Base-by-base conservation (phyloP, 2,888 invertebrate species). In the Drosophila planitibia region DNA sequence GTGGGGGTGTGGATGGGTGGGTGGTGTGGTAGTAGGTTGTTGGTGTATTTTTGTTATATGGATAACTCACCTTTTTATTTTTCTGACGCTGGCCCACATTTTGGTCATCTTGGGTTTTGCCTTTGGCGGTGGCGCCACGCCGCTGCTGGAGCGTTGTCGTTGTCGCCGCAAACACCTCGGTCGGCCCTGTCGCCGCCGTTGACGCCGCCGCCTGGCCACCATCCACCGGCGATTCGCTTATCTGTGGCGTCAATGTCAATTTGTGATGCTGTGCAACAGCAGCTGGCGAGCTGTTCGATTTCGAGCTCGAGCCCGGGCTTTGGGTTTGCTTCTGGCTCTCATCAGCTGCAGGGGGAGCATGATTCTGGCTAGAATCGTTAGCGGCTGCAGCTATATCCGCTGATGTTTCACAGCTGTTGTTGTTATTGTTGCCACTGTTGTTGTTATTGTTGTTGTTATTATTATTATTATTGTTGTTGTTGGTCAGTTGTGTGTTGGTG, bases 21-120 rank as follows among this genome's bases (percentile, higher is more conserved):
- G 41, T n/a, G 10, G 22, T 44, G 10, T 19, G 54, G 16, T 12
- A 14, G 28, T 28, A 28, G n/a, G 28, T n/a, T 30, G 39, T n/a
- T 25, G 47, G 9, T 47, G 47, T n/a, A 19, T 19, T 51, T 41
- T 58, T 3, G 22, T 9, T 44, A 22, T 44, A 16, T 57, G 25
- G 19, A 25, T 10, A 39, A 66, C 90, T 79, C 28, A 87, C 87
- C 89, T 90, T 89, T 79, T 84, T 84, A 60, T 87, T 87, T 58
- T 89, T 87, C 53, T 81, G 84, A 51, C 91, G 89, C 65, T 89
- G 90, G 77, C 91, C 87, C 22, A 87, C 91, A 71, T 90, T 86
- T 60, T 87, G 87, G 58, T 87, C 87, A 59, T 87, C 87, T 63
- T 87, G 87, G 33, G 87, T 89, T 66, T 90, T 90, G 51, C 91